Conservation (phyloP, 2,888 invertebrate species). For the Rhagonycha lutea region DNA sequence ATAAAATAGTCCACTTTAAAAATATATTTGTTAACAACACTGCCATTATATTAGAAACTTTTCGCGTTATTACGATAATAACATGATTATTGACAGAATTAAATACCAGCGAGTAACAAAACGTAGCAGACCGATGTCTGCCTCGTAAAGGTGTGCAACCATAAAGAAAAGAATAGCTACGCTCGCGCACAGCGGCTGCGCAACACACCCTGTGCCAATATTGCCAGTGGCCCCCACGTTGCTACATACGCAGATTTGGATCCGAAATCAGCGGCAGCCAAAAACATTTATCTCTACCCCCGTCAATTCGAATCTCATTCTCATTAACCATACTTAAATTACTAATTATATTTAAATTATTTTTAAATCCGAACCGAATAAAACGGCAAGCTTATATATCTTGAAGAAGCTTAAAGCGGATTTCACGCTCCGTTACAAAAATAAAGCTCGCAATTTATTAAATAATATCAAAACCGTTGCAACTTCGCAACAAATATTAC, state of each 20-base stretch:
- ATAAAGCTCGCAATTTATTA: neutral
- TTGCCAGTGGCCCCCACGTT: conserved; percentile 11
- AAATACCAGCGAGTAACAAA: conserved; percentile 32
- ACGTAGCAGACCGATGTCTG: conserved; percentile 44
- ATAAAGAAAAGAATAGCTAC: conserved; percentile 39
- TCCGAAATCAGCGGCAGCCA: conserved; percentile 7
- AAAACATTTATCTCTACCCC: conserved; percentile 2
- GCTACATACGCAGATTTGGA: conserved; percentile 10
- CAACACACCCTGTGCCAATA: conserved; percentile 41
- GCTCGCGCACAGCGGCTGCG: conserved; percentile 37
- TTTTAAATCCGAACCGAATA: neutral
- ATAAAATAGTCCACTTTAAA: conserved; percentile 41
- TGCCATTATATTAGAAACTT: conserved; percentile 38
- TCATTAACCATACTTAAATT: neutral
- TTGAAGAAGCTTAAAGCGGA: neutral
- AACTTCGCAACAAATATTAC: neutral
- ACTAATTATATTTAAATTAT: neutral
- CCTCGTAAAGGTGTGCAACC: conserved; percentile 41
- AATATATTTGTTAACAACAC: conserved; percentile 39
- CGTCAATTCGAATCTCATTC: neutral
- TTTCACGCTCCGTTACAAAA: neutral
- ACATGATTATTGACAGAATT: conserved; percentile 38
- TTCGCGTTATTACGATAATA: conserved; percentile 44
- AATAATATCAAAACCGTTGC: neutral
- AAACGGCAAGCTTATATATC: neutral